Evolutionary conservation across 1,140 invertebrate genomes (phyloP).

Genomic region (Magallana gigas): DNA sequence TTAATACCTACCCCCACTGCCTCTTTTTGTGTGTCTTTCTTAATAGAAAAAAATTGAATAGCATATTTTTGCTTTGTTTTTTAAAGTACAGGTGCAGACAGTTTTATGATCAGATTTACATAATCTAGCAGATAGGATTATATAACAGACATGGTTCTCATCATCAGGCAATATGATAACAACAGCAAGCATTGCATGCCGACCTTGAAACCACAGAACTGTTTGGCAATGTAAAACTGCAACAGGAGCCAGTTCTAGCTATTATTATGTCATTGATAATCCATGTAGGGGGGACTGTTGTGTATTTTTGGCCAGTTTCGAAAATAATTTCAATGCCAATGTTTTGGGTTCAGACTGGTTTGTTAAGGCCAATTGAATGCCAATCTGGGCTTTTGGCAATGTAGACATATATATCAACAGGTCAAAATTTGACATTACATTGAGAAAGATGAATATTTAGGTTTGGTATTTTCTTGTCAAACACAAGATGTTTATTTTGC

Average conservation of each 20-base stretch:
- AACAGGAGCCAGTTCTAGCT: neutral
- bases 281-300: neutral
- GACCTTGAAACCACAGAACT: neutral
- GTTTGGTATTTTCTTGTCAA: neutral
- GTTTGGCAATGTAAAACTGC: neutral
- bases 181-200: neutral
- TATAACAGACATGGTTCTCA: no score
- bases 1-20: no score
- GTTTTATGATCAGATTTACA: no score
- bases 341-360: no score
- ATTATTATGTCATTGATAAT: slow-evolving; percentile 1
- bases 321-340: no score
- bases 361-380: neutral
- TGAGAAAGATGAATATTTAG: neutral
- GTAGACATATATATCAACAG: neutral
- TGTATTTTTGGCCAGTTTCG: neutral
- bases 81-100: no score
- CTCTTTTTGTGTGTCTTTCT: no score
- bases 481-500: neutral
- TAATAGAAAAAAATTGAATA: no score
- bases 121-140: no score
- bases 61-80: no score
- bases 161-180: no score
- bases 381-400: neutral
- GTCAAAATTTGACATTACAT: neutral